A percentile compares a stretch with the other conserved stretches of the same genome.
phyloP scores from a whole-genome alignment of 2,888 invertebrate species.

The Agrotis exclamationis region DNA sequence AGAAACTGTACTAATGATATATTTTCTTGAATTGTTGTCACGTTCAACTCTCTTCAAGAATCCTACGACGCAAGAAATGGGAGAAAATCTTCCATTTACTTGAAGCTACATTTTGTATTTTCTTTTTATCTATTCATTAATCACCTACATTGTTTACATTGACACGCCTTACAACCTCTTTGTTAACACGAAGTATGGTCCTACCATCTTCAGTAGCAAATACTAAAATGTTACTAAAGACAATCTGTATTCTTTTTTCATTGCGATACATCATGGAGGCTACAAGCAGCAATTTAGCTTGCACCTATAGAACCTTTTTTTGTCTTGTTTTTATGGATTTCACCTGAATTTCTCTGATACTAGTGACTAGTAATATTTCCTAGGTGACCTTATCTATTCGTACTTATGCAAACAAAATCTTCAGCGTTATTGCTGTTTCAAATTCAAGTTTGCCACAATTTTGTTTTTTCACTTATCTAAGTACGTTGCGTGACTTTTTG shows the following conservation, averaged over 20 bases:
- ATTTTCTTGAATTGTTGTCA: constrained; percentile 48
- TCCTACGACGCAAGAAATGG: constrained; percentile 17
- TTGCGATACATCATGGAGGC: too few species aligned
- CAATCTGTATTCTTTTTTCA: too few species aligned
- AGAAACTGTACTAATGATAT: constrained; percentile 51
- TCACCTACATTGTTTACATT: too few species aligned
- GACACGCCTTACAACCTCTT: too few species aligned
- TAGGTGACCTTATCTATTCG: not conserved
- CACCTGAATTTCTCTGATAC: too few species aligned
- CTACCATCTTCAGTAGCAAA: not conserved
- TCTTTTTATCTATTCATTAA: not conserved
- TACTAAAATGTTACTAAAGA: not conserved
- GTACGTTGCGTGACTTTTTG: constrained; percentile 25
- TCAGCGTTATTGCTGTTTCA: constrained; percentile 26
- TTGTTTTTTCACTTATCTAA: constrained; percentile 43
- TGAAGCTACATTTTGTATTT: not conserved
- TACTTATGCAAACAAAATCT: not conserved
- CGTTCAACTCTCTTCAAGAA: constrained; percentile 35
- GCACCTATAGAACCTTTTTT: too few species aligned
- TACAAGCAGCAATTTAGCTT: too few species aligned
- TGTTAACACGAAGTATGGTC: too few species aligned
- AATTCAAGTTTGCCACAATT: constrained; percentile 51
- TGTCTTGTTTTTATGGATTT: too few species aligned
- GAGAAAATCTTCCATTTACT: constrained; percentile 17
- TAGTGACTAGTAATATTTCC: not conserved